Evolutionary conservation across 2,797 vertebrate species (phyloP).

Genomic region (Oceanodroma leucorhoa): DNA sequence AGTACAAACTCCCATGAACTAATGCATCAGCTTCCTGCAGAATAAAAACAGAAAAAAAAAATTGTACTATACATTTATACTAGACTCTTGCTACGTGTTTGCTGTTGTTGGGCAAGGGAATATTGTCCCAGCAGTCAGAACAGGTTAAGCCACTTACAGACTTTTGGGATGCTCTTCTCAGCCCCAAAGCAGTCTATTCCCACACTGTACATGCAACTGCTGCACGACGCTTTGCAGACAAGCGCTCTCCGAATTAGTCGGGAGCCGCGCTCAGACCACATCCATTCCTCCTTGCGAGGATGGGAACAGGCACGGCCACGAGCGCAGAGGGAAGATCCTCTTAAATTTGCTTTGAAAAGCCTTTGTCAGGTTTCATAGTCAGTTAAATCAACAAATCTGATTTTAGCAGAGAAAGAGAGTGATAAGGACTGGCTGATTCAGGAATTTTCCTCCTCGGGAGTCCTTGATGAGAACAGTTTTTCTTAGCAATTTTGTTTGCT

Average conservation of each 20-base stretch:
- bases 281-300: not conserved
- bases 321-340: not conserved
- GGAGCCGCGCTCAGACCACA: rapidly evolving
- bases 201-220: rapidly evolving
- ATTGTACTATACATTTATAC: rapidly evolving
- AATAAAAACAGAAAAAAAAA: not conserved
- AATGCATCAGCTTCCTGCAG: not conserved
- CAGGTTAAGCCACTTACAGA: not conserved
- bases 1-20: not conserved
- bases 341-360: not conserved
- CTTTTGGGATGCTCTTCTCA: not conserved
- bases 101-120: rapidly evolving
- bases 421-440: not conserved
- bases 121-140: not conserved
- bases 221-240: not conserved
- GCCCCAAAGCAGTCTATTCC: not conserved
- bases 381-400: not conserved
- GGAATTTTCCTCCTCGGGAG: not conserved
- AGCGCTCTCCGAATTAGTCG: not conserved
- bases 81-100: rapidly evolving
- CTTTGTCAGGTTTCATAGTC: not conserved
- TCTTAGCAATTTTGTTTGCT: not conserved
- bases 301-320: rapidly evolving
- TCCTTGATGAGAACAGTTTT: not conserved
- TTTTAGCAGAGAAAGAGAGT: not conserved